phyloP scores from a whole-genome alignment of 2,797 vertebrate species.

The Euphonia xanthogaster region DNA sequence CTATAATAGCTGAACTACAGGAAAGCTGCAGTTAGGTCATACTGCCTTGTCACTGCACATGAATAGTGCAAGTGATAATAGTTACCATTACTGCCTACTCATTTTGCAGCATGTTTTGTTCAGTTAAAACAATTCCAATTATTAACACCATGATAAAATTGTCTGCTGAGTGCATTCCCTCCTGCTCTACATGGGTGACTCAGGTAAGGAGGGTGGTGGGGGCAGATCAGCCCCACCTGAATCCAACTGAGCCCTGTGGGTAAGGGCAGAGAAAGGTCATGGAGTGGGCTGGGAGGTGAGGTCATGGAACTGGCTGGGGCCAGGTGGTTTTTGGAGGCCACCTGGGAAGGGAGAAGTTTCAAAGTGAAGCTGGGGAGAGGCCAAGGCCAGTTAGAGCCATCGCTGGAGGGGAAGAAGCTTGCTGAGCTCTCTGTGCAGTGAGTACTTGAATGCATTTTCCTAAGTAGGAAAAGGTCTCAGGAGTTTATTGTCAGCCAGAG shows the following conservation, averaged over 20 bases:
- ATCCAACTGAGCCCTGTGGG: background rate
- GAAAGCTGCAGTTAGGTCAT: background rate
- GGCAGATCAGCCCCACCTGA: background rate
- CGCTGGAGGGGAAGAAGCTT: rapidly evolving
- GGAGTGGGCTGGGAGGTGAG: background rate
- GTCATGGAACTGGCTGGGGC: rapidly evolving
- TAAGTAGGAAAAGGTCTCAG: background rate
- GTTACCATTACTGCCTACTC: background rate
- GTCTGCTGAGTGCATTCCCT: background rate
- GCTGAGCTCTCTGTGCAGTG: background rate
- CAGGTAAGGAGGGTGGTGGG: background rate
- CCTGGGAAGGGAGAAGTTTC: background rate
- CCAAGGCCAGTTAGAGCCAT: background rate
- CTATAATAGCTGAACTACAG: background rate
- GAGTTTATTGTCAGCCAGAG: background rate
- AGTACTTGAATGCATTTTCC: background rate
- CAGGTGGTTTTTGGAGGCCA: background rate
- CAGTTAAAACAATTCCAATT: background rate
- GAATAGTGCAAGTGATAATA: background rate
- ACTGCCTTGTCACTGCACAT: background rate
- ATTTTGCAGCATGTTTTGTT: background rate
- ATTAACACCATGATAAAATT: background rate
- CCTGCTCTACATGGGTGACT: background rate
- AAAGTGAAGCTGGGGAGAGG: background rate
- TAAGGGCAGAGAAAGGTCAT: background rate